A percentile compares a stretch with the other conserved stretches of the same genome.
Evolutionary conservation across 2,888 invertebrate species (phyloP).

Genomic region (Phasia obesa): DNA sequence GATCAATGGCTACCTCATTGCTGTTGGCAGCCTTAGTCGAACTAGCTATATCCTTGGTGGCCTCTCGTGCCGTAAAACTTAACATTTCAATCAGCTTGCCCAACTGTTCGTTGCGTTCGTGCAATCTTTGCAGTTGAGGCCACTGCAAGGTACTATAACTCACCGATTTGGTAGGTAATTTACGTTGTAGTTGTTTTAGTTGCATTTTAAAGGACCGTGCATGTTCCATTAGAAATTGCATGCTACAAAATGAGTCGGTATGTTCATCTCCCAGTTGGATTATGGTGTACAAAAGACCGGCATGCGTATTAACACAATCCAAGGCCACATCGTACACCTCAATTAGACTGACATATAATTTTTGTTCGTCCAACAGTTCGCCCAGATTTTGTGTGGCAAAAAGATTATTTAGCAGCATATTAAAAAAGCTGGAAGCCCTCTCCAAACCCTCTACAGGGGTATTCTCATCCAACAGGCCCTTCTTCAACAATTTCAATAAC

Average conservation of each 20-base stretch:
- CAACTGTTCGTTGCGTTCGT: slow-evolving; percentile 85
- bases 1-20: slow-evolving; percentile 84
- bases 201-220: slow-evolving; percentile 90
- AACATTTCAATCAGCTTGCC: slow-evolving; percentile 85
- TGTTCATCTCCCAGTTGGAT: slow-evolving; percentile 85
- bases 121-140: slow-evolving; percentile 83
- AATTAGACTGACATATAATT: slow-evolving; percentile 83
- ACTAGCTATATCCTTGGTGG: slow-evolving; percentile 83
- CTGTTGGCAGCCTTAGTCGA: slow-evolving; percentile 81
- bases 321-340: slow-evolving; percentile 86
- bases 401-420: slow-evolving; percentile 90
- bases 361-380: slow-evolving; percentile 86
- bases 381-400: slow-evolving; percentile 87
- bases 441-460: slow-evolving; percentile 92
- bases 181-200: slow-evolving; percentile 89
- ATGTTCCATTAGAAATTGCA: slow-evolving; percentile 89
- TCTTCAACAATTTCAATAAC: slow-evolving; percentile 92
- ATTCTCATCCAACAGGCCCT: slow-evolving; percentile 97
- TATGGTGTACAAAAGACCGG: slow-evolving; percentile 84
- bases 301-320: slow-evolving; percentile 88
- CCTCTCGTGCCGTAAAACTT: slow-evolving; percentile 85
- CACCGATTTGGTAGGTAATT: slow-evolving; percentile 84
- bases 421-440: slow-evolving; percentile 91
- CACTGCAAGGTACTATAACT: slow-evolving; percentile 79
- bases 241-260: slow-evolving; percentile 87